A percentile compares a stretch with the other conserved stretches of the same genome.
phyloP scores from a whole-genome alignment of 2,113 vertebrate species.

The Oreochromis spilurus region DNA sequence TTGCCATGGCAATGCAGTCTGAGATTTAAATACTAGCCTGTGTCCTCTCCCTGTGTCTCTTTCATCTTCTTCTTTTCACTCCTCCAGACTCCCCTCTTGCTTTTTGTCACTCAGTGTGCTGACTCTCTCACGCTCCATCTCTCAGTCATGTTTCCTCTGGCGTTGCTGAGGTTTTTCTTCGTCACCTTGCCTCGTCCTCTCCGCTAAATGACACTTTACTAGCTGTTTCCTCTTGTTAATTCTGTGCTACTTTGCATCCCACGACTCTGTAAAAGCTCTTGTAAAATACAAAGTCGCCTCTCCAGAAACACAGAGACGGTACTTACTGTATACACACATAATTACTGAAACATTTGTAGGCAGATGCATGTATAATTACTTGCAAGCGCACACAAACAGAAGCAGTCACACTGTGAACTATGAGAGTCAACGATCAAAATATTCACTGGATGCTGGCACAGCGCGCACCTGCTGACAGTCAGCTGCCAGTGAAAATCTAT shows the following conservation, averaged over 20 bases:
- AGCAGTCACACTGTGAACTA: constrained; percentile 13
- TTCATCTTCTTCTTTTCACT: constrained; percentile 44
- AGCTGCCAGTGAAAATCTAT: constrained; percentile 60
- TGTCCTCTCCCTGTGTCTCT: constrained; percentile 27
- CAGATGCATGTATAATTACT: constrained; percentile 9
- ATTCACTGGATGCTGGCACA: constrained; percentile 41
- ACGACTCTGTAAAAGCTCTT: constrained; percentile 57
- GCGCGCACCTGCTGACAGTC: constrained; percentile 50
- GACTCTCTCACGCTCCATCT: constrained; percentile 23
- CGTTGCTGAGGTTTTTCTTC: constrained; percentile 11
- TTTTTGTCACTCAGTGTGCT: constrained; percentile 18
- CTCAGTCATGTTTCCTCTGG: constrained; percentile 48
- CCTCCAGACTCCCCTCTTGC: constrained; percentile 23
- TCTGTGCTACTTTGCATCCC: constrained; percentile 48
- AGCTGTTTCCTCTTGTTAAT: constrained; percentile 53
- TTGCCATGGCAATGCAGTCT: constrained; percentile 62
- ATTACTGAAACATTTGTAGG: constrained; percentile 31
- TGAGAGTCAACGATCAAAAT: constrained; percentile 39
- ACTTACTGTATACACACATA: constrained; percentile 21
- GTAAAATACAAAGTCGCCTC: constrained; percentile 42
- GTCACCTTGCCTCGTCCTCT: constrained; percentile 59
- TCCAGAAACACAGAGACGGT: background rate
- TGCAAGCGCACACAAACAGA: constrained; percentile 1
- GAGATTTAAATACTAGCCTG: constrained; percentile 55
- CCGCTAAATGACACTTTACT: constrained; percentile 60